These are phyloP conservation scores for Nesidiocoris tenuis DNA, from an alignment of 2,888 invertebrate genomes.

Conservation along the genomic window DNA sequence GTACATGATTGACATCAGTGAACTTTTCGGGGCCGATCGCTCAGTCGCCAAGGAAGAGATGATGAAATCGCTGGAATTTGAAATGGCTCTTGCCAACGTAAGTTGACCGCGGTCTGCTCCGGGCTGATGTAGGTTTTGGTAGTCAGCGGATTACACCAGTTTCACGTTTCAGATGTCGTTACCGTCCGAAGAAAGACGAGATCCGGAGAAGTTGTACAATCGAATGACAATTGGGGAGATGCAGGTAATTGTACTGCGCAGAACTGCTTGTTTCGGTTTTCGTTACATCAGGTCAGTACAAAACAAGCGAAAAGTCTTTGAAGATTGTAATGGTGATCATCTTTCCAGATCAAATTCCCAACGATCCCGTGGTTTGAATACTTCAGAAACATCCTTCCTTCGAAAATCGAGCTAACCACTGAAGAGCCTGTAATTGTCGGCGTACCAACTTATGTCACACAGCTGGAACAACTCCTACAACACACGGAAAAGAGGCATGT, in stretches of 20 bases:
- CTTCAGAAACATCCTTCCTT: constrained; percentile 75
- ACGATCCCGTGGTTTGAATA: constrained; percentile 80
- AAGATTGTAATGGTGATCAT: too few species aligned
- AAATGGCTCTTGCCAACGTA: constrained; percentile 88
- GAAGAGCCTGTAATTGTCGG: constrained; percentile 80
- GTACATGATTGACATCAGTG: constrained; percentile 85
- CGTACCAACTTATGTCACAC: constrained; percentile 76
- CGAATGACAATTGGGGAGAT: constrained; percentile 81
- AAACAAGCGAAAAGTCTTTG: background rate
- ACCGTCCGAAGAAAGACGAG: constrained; percentile 85
- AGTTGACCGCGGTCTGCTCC: constrained; percentile 54
- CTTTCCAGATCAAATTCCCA: constrained; percentile 66
- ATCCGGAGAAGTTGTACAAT: constrained; percentile 88
- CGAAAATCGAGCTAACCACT: constrained; percentile 62
- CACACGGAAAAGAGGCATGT: constrained; percentile 61
- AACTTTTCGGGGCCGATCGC: constrained; percentile 77
- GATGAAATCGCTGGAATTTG: constrained; percentile 78
- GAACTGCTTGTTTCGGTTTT: too few species aligned
- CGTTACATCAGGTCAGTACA: background rate
- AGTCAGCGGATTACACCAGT: background rate
- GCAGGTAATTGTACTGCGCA: too few species aligned
- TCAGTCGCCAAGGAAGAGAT: constrained; percentile 69
- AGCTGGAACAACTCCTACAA: constrained; percentile 65
- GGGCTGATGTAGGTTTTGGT: background rate
- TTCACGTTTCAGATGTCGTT: constrained; percentile 68